These are phyloP conservation scores for Hypercompe scribonia DNA, from an alignment of 2,888 invertebrate genomes.

Conservation along the genomic window DNA sequence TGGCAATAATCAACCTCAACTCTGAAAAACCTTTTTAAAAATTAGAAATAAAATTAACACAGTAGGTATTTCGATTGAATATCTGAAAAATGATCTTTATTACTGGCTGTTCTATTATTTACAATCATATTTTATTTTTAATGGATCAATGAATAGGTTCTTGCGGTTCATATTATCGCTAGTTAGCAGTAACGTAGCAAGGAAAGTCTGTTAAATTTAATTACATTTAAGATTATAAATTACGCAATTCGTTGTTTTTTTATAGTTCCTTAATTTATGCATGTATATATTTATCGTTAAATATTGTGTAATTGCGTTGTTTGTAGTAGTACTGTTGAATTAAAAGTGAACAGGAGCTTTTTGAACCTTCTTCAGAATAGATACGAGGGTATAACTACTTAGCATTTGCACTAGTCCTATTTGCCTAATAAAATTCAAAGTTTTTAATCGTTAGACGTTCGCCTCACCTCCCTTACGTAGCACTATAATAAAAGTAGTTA, in stretches of 20 bases:
- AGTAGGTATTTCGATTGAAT: not conserved
- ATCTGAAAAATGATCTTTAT: not conserved
- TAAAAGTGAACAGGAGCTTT: not conserved
- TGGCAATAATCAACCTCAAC: too few relatives aligned
- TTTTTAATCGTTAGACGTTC: not conserved
- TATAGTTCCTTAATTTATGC: not conserved
- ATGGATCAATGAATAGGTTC: not conserved
- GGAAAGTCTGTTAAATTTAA: not conserved
- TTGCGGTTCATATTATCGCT: not conserved
- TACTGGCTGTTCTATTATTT: not conserved
- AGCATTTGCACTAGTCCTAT: not conserved
- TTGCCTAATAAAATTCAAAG: not conserved
- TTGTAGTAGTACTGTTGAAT: not conserved
- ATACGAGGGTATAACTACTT: not conserved
- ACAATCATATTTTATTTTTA: not conserved
- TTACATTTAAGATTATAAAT: not conserved
- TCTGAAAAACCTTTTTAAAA: too few relatives aligned
- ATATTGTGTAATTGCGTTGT: not conserved
- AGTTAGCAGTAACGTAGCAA: not conserved
- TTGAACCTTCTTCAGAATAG: not conserved
- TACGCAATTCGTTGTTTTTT: not conserved
- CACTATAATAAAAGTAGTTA: not conserved
- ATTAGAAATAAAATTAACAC: not conserved
- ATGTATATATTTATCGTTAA: not conserved
- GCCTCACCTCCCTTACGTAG: not conserved